Base-by-base conservation (phyloP, 2,888 invertebrate species). In the Arrhopalites spinosus region DNA sequence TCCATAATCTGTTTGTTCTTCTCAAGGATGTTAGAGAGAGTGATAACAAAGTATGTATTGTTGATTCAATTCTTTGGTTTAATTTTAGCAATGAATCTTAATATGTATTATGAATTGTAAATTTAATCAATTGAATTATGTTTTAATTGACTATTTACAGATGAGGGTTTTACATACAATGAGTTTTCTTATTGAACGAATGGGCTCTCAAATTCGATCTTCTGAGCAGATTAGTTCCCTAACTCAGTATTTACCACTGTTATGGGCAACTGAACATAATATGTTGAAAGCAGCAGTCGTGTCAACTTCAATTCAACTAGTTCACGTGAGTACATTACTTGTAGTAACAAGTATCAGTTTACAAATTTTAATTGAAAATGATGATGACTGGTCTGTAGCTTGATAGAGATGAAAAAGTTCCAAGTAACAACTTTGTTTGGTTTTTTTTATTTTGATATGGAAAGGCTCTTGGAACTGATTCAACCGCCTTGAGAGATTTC, bases 221-320 rank as follows among this genome's bases (percentile, higher is more conserved):
- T 90, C 92, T 85, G 88, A 89, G 75, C 82, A 81, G 74, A 84
- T 85, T 15, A 88, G 89, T 76, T 89, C 91, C 20, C 88, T 97
- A 73, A 90, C 93, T 82, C 89, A 90, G 76, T 96, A 95, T 86
- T 88, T 97, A 82, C 96, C 96, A 13, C 87, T 91, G 80, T 87
- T 97, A 81, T 97, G 97, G 96, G 89, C 91, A 78, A 91, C 90
- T 77, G 90, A 91, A 77, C 94, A 95, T 84, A 92, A 94, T 85
- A 94, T 97, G 94, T 87, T 97, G 80, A 88, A 95, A 17, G 95
- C 95, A 84, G 94, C 96, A 64, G 95, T 96, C 80, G 90, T 97
- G 13, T 91, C 94, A 2, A 93, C 95, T 0, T 88, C 96, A 63
- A 92, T 93, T 78, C 93, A 95, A 84, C 88, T 96, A 73, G 93